phyloP scores from a whole-genome alignment of 2,888 invertebrate species.

The Drosophila planitibia region DNA sequence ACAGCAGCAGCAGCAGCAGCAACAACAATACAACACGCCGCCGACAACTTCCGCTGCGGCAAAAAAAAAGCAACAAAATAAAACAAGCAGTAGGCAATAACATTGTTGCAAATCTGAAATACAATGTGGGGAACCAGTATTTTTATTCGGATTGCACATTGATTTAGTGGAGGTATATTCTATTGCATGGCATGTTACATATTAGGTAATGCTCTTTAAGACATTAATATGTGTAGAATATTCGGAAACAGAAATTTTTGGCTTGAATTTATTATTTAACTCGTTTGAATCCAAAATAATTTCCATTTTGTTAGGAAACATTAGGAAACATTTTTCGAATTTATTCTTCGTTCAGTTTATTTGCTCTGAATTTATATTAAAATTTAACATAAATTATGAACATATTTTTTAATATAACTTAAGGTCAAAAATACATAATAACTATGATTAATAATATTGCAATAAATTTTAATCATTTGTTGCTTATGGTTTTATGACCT shows the following conservation, averaged over 20 bases:
- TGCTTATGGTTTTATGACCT: not conserved
- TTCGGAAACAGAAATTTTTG: not conserved
- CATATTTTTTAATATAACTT: not conserved
- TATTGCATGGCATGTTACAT: too few relatives aligned
- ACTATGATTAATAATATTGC: not conserved
- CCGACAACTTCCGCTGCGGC: constrained; percentile 73
- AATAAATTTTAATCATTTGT: not conserved
- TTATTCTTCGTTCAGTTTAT: not conserved
- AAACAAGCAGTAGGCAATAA: constrained; percentile 46
- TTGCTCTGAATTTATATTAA: not conserved
- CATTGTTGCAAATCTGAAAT: constrained; percentile 72
- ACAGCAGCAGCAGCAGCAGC: constrained; percentile 14
- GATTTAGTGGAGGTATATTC: too few relatives aligned
- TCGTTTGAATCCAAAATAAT: not conserved
- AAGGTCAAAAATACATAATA: not conserved
- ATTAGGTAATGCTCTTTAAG: not conserved
- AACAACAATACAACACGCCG: constrained; percentile 50
- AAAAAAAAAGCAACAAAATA: constrained; percentile 27
- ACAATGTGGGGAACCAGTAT: constrained; percentile 27
- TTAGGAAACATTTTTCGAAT: not conserved
- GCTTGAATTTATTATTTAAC: not conserved
- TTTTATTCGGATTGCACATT: constrained; percentile 49
- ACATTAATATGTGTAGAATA: not conserved
- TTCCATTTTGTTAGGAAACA: not conserved
- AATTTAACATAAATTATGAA: not conserved